These are phyloP conservation scores for Eurytemora carolleeae DNA, from an alignment of 1,140 invertebrate species.

Conservation along the genomic window DNA sequence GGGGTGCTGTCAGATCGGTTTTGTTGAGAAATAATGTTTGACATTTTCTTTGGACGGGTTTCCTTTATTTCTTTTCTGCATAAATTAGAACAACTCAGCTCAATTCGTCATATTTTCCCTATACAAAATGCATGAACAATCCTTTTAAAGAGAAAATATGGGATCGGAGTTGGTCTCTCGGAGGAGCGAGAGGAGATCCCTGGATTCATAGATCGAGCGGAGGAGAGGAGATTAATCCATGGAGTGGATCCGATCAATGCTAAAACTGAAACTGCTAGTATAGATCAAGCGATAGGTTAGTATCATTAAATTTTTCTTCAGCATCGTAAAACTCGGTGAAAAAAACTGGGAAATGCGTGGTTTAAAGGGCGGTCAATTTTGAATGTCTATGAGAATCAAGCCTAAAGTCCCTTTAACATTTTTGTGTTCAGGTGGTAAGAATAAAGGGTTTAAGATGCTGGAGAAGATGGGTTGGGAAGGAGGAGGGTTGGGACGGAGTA, in stretches of 20 bases:
- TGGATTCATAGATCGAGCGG: constrained; percentile 55
- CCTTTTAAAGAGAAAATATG: too few species aligned
- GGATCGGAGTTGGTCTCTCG: constrained; percentile 13
- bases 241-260: constrained; percentile 58
- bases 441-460: constrained; percentile 31
- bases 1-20: too few species aligned
- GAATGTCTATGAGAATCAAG: constrained; percentile 7
- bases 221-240: constrained; percentile 44
- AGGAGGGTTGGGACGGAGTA: constrained; percentile 3
- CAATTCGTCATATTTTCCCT: too few species aligned
- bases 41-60: too few species aligned
- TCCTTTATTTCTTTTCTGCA: too few species aligned
- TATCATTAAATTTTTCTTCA: constrained; percentile 17
- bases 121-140: too few species aligned
- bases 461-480: constrained; percentile 14
- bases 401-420: background rate
- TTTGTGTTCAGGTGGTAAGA: constrained; percentile 49
- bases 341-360: too few species aligned
- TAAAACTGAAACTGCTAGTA: constrained; percentile 53
- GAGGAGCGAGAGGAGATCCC: constrained; percentile 21
- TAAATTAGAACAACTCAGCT: too few species aligned
- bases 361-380: constrained; percentile 6
- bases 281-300: constrained; percentile 43
- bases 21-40: too few species aligned
- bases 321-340: background rate